Evolutionary conservation across 2,888 invertebrate species (phyloP).

Genomic region (Dromius quadrimaculatus): DNA sequence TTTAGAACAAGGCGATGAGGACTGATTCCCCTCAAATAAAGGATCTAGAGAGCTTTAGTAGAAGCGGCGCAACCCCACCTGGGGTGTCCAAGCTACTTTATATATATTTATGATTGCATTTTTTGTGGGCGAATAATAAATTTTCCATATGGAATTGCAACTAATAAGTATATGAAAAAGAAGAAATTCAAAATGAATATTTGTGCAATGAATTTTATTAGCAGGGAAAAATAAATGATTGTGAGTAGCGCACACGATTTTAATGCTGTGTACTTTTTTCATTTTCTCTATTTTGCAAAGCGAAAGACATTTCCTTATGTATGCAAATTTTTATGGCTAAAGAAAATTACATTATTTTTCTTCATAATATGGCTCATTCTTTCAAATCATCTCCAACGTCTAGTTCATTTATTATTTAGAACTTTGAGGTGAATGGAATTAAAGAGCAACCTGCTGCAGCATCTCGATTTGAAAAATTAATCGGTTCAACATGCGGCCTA

Average conservation of each 20-base stretch:
- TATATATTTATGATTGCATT: no score
- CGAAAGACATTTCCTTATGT: constrained; percentile 35
- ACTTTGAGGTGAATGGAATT: constrained; percentile 31
- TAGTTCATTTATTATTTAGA: constrained; percentile 41
- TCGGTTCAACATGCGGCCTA: constrained; percentile 1
- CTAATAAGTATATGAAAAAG: no score
- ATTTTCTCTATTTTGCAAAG: constrained; percentile 28
- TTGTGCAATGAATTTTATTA: no score
- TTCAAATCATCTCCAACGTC: constrained; percentile 40
- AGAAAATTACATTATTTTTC: constrained; percentile 42
- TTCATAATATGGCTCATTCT: constrained; percentile 43
- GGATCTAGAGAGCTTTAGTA: no score
- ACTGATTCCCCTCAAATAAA: no score
- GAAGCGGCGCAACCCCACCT: no score
- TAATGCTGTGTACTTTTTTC: constrained; percentile 36
- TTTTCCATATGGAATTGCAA: no score
- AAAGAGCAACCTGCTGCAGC: not conserved
- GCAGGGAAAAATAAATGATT: no score
- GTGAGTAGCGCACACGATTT: not conserved
- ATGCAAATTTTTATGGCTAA: constrained; percentile 42
- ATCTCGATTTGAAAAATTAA: constrained; percentile 15
- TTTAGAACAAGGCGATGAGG: no score
- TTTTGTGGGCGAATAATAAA: no score
- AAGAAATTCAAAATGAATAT: no score
- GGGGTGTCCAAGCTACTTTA: no score